A percentile compares a stretch with the other conserved stretches of the same genome.
Conservation (phyloP, 2,888 invertebrate species). For the Apotomis capreana region DNA sequence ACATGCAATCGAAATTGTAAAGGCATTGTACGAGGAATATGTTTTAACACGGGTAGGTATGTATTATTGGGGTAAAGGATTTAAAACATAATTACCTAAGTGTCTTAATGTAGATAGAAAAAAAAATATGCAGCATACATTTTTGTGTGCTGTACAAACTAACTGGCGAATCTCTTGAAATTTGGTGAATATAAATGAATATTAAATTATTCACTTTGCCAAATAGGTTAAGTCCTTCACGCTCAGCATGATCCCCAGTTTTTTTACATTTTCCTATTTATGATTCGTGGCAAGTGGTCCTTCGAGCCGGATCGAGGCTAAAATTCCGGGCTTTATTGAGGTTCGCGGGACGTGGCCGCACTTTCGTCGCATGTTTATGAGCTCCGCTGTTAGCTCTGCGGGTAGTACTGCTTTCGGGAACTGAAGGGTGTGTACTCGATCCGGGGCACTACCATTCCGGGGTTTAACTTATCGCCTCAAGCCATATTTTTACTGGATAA, state of each 20-base stretch:
- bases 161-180: too few species aligned
- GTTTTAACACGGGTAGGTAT: too few species aligned
- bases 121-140: too few species aligned
- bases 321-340: conserved; percentile 10
- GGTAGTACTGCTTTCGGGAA: background rate
- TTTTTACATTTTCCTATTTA: background rate
- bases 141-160: too few species aligned
- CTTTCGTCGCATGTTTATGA: conserved; percentile 22
- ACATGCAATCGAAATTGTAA: too few species aligned
- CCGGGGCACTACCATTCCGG: background rate
- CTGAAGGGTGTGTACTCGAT: background rate
- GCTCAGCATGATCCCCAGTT: background rate
- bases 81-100: too few species aligned
- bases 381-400: conserved; percentile 4
- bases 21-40: too few species aligned
- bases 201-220: too few species aligned
- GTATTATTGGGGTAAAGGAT: too few species aligned
- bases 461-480: background rate
- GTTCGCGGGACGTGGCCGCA: conserved; percentile 11
- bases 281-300: conserved; percentile 10
- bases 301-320: conserved; percentile 13
- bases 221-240: too few species aligned
- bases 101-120: too few species aligned
- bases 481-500: background rate
- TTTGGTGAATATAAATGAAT: too few species aligned